A percentile compares a stretch with the other conserved stretches of the same genome.
Evolutionary conservation across 2,113 vertebrate genomes (phyloP).

Genomic region (Corapipo altera): DNA sequence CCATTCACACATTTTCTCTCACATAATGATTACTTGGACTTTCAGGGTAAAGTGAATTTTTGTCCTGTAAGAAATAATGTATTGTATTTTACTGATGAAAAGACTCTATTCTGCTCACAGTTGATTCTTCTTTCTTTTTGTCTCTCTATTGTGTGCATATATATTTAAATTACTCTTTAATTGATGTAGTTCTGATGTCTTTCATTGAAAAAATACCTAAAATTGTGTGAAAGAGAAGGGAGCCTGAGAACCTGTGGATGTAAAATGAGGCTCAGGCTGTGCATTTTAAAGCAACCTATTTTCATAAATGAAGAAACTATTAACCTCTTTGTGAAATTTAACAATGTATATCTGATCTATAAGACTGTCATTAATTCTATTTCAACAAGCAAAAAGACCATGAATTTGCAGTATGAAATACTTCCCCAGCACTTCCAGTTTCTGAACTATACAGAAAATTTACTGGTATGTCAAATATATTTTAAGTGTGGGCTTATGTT

Average conservation of each 20-base stretch:
- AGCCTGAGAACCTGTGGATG: not conserved
- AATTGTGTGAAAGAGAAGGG: not conserved
- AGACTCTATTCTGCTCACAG: slow-evolving; percentile 29
- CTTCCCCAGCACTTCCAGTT: slow-evolving; percentile 5
- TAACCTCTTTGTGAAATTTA: slow-evolving; percentile 43
- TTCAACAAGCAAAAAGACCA: slow-evolving; percentile 19
- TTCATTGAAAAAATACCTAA: slow-evolving; percentile 22
- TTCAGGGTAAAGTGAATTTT: slow-evolving; percentile 39
- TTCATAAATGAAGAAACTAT: slow-evolving; percentile 60
- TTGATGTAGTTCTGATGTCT: slow-evolving; percentile 22
- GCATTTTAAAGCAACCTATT: slow-evolving; percentile 37
- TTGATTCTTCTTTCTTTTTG: slow-evolving; percentile 25
- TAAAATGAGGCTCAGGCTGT: slow-evolving; percentile 39
- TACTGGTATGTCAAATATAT: slow-evolving; percentile 37
- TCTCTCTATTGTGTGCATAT: slow-evolving; percentile 36
- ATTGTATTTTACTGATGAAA: slow-evolving; percentile 35
- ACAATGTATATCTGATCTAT: slow-evolving; percentile 27
- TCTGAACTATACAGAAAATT: slow-evolving; percentile 32
- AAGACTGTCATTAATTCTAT: slow-evolving; percentile 2
- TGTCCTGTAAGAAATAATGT: slow-evolving; percentile 8
- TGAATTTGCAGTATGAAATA: slow-evolving; percentile 28
- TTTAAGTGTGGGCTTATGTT: slow-evolving; percentile 46
- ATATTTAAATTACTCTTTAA: slow-evolving; percentile 64
- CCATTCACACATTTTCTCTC: slow-evolving; percentile 22
- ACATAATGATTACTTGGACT: slow-evolving; percentile 38